phyloP scores from a whole-genome alignment of 2,888 invertebrate genomes.

The Lepeophtheirus nordmannii region DNA sequence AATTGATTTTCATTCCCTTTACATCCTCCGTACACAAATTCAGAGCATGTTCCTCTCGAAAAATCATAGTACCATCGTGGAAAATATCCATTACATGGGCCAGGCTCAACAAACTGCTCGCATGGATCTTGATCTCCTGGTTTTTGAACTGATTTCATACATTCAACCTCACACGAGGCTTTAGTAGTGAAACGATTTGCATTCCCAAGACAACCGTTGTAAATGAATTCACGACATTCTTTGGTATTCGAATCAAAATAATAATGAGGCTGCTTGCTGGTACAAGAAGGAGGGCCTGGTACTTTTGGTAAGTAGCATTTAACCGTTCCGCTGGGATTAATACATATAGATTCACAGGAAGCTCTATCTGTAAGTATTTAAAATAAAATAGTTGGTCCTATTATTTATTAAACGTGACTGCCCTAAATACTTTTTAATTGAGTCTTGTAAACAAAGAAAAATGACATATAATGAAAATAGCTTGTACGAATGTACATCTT shows the following conservation, averaged over 20 bases:
- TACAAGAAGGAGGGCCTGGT: slow-evolving; percentile 54
- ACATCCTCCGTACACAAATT: slow-evolving; percentile 17
- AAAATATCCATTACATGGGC: slow-evolving; percentile 4
- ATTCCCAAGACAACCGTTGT: slow-evolving; percentile 81
- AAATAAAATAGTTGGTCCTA: slow-evolving; percentile 25
- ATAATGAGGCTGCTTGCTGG: slow-evolving; percentile 58
- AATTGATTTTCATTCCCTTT: slow-evolving; percentile 67
- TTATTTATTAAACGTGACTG: neutral
- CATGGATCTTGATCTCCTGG: slow-evolving; percentile 4
- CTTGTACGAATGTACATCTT: too few species aligned
- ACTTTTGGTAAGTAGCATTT: slow-evolving; percentile 62
- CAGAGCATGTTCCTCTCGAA: slow-evolving; percentile 46
- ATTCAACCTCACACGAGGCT: slow-evolving; percentile 57
- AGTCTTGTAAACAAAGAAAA: too few species aligned
- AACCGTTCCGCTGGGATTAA: slow-evolving; percentile 9
- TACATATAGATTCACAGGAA: slow-evolving; percentile 11
- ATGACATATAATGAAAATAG: too few species aligned
- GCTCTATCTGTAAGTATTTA: slow-evolving; percentile 39
- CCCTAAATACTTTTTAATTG: neutral
- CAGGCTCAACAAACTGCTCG: slow-evolving; percentile 14
- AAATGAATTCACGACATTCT: slow-evolving; percentile 66
- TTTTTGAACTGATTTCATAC: slow-evolving; percentile 41
- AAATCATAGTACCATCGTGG: slow-evolving; percentile 56
- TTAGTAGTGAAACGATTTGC: slow-evolving; percentile 64
- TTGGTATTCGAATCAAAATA: slow-evolving; percentile 64